Base-by-base conservation (phyloP, 2,113 vertebrate genomes). In the Sialia sialis region DNA sequence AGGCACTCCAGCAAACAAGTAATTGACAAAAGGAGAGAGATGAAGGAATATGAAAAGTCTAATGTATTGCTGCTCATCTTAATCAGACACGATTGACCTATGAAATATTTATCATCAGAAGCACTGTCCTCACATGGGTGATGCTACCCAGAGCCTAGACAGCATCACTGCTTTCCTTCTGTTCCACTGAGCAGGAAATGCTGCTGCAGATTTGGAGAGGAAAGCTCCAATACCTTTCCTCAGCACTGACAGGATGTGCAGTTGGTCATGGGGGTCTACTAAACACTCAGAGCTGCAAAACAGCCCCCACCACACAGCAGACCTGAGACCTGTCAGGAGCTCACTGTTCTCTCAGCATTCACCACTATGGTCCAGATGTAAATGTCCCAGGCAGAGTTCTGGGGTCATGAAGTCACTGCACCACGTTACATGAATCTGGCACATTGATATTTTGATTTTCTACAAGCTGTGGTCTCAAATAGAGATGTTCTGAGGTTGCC, bases 381-480 rank as follows among this genome's bases (percentile, higher is more conserved):
- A 46, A 27, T 3, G 9, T 27, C 54, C 43, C 22, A 49, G 34
- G 54, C 44, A 75, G 77, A 54, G 30, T 34, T 80, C 16, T 77
- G 26, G 63, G 34, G 58, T 81, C 6, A 9, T 4, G 8, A 36
- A 88, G 19, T 60, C 32, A 44, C 32, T 3, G 2, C 18, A 39
- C 14, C 27, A 6, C 0, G 0, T 46, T 32, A 13, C 4, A 14
- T 10, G 3, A 36, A 48, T 76, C 27, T 63, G 81, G 25, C 7
- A 22, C 3, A 10, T 91, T 82, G 44, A 16, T 26, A 15, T 73
- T 91, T 73, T 76, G 7, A 32, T 46, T 67, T 75, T 49, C 26
- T 15, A 25, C 22, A 54, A 55, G 18, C 29, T 32, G 11, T 58
- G 85, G 26, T 41, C 49, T 32, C 48, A 54, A 29, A 43, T 8